Evolutionary conservation across 2,113 vertebrate genomes (phyloP), one percentile per base, ranked within the genome.

Genomic region (Rhea pennata): DNA sequence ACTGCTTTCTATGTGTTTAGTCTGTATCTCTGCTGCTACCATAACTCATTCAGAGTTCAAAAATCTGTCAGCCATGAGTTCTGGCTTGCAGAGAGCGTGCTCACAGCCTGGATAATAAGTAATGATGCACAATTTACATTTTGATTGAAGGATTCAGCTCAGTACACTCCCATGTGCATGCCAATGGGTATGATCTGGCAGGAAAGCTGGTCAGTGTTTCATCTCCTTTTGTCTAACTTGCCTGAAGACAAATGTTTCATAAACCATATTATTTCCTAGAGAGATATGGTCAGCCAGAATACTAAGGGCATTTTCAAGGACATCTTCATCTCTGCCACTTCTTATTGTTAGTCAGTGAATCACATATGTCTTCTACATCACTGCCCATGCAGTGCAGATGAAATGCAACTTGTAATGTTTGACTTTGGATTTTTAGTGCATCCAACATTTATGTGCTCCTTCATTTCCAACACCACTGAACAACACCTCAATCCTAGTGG

Each of bases 271-370:
- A 90, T 86, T 88, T 96, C 51, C 65, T 90, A 67, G 73, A 96
- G 33, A 81, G 42, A 95, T 91, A 90, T 95, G 90, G 92, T 97
- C 88, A 93, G 39, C 39, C 91, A 70, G 66, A 94, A 93, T 78
- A 75, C 66, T 51, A 69, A 91, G 77, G 53, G 44, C 76, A 75
- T 95, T 95, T 96, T 88, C 90, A 94, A 96, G 83, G 88, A 90
- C 79, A 61, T 92, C 86, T 94, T 96, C 2, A 91, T 95, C 69
- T 95, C 76, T 90, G 36, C 54, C 50, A 90, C 51, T 79, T 59
- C 56, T 90, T 93, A 83, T 76, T 92, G 82, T 88, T 83, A 81
- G 74, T 44, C 87, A 90, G 64, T 42, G 27, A 92, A 77, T 90
- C 65, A 51, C 4, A 10, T n/a, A 27, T 19, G 7, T 62, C 83